Conservation (phyloP, 2,797 vertebrate species). For the Diceros bicornis region DNA sequence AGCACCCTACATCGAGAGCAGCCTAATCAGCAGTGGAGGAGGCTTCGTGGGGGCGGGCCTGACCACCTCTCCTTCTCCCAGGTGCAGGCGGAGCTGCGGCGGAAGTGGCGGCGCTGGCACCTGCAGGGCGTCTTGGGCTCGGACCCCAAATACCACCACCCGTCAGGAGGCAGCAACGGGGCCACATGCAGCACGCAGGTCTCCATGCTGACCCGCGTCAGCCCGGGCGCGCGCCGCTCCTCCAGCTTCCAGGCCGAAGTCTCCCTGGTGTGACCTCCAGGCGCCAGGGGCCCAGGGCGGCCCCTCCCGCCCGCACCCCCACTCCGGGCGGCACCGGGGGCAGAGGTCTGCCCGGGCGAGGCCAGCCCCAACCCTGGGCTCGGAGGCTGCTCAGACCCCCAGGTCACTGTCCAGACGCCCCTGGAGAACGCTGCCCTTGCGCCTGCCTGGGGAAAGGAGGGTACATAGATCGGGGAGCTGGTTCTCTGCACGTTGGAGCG, state of each 20-base stretch:
- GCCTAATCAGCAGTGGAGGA: not conserved
- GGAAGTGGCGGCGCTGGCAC: constrained; percentile 98
- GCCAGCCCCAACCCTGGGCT: not conserved
- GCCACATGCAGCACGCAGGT: constrained; percentile 98
- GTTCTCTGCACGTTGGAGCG: not conserved
- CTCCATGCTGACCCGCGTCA: constrained; percentile 96
- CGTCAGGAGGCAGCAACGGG: constrained; percentile 95
- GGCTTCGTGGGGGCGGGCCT: not conserved
- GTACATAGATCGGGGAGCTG: not conserved
- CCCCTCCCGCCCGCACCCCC: not conserved
- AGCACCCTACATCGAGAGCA: not conserved
- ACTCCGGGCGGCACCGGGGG: not conserved
- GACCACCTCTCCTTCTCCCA: constrained; percentile 79
- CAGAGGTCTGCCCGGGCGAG: not conserved
- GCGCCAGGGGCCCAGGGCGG: not conserved
- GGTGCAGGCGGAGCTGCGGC: constrained; percentile 97
- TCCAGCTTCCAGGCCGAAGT: constrained; percentile 91
- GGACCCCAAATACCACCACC: constrained; percentile 95
- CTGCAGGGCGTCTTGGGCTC: constrained; percentile 94
- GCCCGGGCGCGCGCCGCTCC: constrained; percentile 93
- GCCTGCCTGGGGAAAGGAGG: not conserved
- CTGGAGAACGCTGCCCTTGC: not conserved
- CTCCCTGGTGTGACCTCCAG: constrained; percentile 88
- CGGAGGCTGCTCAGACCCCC: not conserved
- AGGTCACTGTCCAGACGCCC: not conserved